Percentiles rank a stretch among this genome's conserved stretches.
These are phyloP conservation scores for Drosophila nigrodunni DNA, from an alignment of 1,140 invertebrate genomes.

Conservation along the genomic window DNA sequence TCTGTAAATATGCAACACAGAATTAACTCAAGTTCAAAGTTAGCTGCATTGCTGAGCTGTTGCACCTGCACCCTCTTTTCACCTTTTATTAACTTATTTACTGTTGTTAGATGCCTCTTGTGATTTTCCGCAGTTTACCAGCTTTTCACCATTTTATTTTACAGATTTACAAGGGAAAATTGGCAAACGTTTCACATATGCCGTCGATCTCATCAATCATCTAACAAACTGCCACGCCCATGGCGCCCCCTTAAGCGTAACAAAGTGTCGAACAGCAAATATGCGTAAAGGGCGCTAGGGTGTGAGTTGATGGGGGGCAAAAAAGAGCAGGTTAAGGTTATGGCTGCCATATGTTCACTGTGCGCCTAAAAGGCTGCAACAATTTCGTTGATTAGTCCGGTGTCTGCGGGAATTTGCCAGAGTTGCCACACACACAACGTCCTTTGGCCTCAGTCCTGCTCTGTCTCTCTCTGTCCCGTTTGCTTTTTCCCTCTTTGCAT, in stretches of 20 bases:
- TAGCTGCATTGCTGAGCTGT: not conserved
- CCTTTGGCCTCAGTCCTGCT: not conserved
- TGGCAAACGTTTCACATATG: constrained; percentile 1
- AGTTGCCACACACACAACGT: constrained; percentile 1
- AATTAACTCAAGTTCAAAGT: not conserved
- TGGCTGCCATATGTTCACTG: constrained; percentile 43
- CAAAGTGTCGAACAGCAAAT: constrained; percentile 34
- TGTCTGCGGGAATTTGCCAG: constrained; percentile 52
- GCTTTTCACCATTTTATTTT: constrained; percentile 1
- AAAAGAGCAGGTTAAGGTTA: constrained; percentile 25
- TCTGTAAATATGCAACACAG: not conserved
- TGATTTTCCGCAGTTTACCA: not conserved
- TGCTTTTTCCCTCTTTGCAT: constrained; percentile 55
- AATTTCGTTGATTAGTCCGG: constrained; percentile 73
- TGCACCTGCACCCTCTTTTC: not conserved
- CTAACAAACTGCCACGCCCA: constrained; percentile 5
- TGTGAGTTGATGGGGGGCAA: too few species aligned
- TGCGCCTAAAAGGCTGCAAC: constrained; percentile 73
- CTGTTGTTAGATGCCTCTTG: not conserved
- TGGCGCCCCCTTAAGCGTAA: not conserved
- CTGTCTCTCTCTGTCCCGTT: not conserved
- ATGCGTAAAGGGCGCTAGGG: not conserved
- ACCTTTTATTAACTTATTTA: not conserved
- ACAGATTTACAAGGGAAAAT: constrained; percentile 12
- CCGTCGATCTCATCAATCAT: constrained; percentile 33